These are phyloP conservation scores for Betta splendens DNA, from an alignment of 2,797 vertebrate genomes.

Conservation along the genomic window DNA sequence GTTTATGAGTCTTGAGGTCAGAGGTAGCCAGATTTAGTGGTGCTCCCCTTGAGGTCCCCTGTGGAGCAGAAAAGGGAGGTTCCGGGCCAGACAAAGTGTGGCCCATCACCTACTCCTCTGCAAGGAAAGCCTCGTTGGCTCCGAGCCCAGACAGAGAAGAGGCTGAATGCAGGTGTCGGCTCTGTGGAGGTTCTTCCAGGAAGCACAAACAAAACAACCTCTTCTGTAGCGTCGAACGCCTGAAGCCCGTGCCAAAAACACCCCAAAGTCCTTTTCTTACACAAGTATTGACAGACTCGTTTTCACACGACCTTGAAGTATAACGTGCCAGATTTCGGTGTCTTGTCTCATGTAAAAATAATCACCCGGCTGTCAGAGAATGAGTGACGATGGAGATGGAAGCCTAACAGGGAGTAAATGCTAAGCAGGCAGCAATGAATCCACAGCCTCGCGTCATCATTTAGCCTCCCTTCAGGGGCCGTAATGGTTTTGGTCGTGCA, in stretches of 20 bases:
- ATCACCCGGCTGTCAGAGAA: constrained; percentile 31
- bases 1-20: constrained; percentile 24
- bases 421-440: constrained; percentile 40
- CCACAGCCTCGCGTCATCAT: constrained; percentile 21
- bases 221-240: constrained; percentile 20
- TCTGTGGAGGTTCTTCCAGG: constrained; percentile 67
- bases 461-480: constrained; percentile 40
- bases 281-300: constrained; percentile 47
- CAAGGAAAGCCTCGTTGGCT: constrained; percentile 71
- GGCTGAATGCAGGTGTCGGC: constrained; percentile 34
- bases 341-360: constrained; percentile 27
- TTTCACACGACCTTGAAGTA: constrained; percentile 47
- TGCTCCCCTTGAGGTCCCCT: constrained; percentile 26
- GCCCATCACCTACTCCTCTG: constrained; percentile 58
- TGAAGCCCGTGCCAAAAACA: constrained; percentile 25
- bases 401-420: constrained; percentile 21
- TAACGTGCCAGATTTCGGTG: constrained; percentile 34
- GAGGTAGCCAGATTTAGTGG: constrained; percentile 40
- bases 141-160: constrained; percentile 55
- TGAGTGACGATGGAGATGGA: constrained; percentile 30
- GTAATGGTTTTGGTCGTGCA: constrained; percentile 53
- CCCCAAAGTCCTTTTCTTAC: constrained; percentile 6
- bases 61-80: constrained; percentile 47
- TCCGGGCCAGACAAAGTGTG: constrained; percentile 60
- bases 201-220: constrained; percentile 31